Base-by-base conservation (phyloP, 2,888 invertebrate species). In the Cyclophora punctaria region DNA sequence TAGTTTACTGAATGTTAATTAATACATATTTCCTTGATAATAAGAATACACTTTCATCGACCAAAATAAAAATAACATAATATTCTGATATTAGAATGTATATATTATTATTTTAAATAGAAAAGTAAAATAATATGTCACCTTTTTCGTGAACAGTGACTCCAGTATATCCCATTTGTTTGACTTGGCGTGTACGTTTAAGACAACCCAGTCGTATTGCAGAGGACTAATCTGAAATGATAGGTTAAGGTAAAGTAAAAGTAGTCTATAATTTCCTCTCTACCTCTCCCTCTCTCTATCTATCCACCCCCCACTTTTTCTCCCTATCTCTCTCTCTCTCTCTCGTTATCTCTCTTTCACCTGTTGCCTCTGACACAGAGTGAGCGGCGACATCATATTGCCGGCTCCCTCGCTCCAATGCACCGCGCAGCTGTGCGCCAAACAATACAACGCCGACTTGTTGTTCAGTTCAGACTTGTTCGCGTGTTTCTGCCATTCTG, bases 181-280 rank as follows among this genome's bases (percentile, higher is more conserved):
- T 2, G 85, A 68, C 44, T 89, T 87, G 0, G 92, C 91, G 67
- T 91, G 89, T 0, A 91, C 92, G 56, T 91, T 91, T 0, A 94
- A 65, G 0, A 91, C 92, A 0, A 92, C 91, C 92, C 93, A 94
- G 59, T 94, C 93, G 63, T 92, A 93, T 56, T 93, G 93, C 2
- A 91, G 80, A 0, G 91, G 80, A 3, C 85, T 83, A 46, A 92
- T 90, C 82, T 90, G 79, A 2, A 67, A n/a, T n/a, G n/a, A n/a
- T n/a, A n/a, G n/a, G n/a, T n/a, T n/a, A n/a, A n/a, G n/a, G n/a
- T n/a, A n/a, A n/a, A n/a, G n/a, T n/a, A n/a, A n/a, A n/a, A n/a
- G n/a, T n/a, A n/a, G n/a, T n/a, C n/a, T n/a, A n/a, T n/a, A n/a
- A n/a, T n/a, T n/a, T n/a, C n/a, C n/a, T n/a, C n/a, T n/a, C n/a